Conservation (phyloP, 2,888 invertebrate genomes). For the Acleris sparsana region DNA sequence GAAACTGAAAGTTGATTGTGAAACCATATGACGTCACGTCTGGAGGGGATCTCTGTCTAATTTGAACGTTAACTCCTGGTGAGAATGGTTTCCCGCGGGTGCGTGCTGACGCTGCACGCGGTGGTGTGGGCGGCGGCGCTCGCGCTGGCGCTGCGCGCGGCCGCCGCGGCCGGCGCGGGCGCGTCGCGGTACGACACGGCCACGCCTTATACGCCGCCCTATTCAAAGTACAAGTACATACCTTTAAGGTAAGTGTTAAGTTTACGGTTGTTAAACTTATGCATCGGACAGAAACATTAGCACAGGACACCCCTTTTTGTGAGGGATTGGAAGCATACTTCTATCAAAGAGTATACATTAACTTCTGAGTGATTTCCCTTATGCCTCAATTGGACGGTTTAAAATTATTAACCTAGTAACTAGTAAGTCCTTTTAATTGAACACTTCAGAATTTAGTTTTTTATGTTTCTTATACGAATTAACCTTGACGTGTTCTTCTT, state of each 20-base stretch:
- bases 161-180: slow-evolving; percentile 60
- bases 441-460: too few relatives aligned
- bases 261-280: background rate
- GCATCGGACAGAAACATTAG: too few relatives aligned
- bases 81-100: slow-evolving; percentile 57
- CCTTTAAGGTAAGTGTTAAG: slow-evolving; percentile 62
- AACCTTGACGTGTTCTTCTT: too few relatives aligned
- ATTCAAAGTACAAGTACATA: slow-evolving; percentile 68
- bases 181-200: slow-evolving; percentile 71
- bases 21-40: slow-evolving; percentile 28
- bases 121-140: slow-evolving; percentile 61
- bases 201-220: slow-evolving; percentile 69
- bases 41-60: too few relatives aligned
- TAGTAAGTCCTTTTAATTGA: too few relatives aligned
- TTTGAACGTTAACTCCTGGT: background rate
- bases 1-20: slow-evolving; percentile 37
- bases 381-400: too few relatives aligned
- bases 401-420: too few relatives aligned
- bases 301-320: too few relatives aligned
- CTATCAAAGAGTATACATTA: too few relatives aligned
- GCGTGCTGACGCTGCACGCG: slow-evolving; percentile 63
- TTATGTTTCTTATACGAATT: too few relatives aligned
- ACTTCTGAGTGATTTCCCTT: too few relatives aligned
- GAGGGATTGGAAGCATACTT: too few relatives aligned
- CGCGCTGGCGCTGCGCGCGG: slow-evolving; percentile 68